Conservation (phyloP, 2,797 vertebrate genomes). For the Phyllotis vaccarum region DNA sequence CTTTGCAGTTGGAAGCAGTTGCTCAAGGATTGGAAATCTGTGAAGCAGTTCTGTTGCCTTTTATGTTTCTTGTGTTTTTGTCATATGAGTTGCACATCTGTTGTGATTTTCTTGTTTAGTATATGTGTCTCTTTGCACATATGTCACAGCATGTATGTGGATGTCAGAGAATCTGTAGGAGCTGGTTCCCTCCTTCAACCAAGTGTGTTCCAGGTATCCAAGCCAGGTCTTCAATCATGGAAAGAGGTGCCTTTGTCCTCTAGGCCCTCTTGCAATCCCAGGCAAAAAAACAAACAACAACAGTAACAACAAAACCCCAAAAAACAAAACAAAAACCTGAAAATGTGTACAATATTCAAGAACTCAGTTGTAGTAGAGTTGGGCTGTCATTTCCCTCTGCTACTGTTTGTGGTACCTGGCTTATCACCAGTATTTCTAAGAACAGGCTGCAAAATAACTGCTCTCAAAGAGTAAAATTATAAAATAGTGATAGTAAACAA, state of each 20-base stretch:
- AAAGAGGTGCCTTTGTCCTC: background rate
- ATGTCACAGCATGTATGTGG: background rate
- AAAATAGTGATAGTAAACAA: background rate
- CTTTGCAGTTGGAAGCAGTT: background rate
- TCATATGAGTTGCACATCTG: background rate
- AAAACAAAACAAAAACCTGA: too few relatives aligned
- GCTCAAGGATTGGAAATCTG: background rate
- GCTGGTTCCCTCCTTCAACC: background rate
- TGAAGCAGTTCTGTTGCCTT: background rate
- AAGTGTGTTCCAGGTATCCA: background rate
- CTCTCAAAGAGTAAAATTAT: background rate
- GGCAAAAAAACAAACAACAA: too few relatives aligned
- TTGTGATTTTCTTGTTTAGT: background rate
- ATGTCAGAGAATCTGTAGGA: background rate
- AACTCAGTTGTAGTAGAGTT: background rate
- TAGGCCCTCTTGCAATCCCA: background rate
- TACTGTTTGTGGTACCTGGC: background rate
- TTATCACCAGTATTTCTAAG: background rate
- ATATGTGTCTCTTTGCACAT: background rate
- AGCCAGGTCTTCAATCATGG: background rate
- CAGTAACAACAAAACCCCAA: too few relatives aligned
- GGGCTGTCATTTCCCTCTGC: background rate
- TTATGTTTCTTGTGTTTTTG: background rate
- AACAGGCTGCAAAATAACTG: background rate
- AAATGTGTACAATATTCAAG: background rate